phyloP scores from a whole-genome alignment of 1,140 invertebrate species.

The Zaprionus nigranus region DNA sequence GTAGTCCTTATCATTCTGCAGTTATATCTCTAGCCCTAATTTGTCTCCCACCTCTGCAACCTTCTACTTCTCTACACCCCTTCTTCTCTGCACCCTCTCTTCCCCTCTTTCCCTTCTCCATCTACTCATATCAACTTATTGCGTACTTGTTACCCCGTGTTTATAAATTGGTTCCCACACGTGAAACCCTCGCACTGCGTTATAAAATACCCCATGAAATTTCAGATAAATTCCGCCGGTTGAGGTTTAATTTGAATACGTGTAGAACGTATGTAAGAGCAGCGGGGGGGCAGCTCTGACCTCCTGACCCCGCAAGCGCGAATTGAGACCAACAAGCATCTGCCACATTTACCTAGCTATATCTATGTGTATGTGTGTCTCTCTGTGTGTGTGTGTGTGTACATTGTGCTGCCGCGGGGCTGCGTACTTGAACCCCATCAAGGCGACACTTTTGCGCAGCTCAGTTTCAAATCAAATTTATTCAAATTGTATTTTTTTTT shows the following conservation, averaged over 20 bases:
- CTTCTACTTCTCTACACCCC: neutral
- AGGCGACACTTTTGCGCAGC: constrained; percentile 68
- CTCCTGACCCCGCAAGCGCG: constrained; percentile 37
- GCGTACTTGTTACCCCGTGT: neutral
- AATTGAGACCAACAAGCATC: constrained; percentile 20
- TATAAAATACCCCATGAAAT: constrained; percentile 58
- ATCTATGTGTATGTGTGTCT: neutral
- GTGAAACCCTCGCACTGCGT: constrained; percentile 13
- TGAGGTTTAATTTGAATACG: constrained; percentile 63
- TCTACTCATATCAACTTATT: neutral
- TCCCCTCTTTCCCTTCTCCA: no score
- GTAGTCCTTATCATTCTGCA: no score
- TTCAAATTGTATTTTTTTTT: constrained; percentile 55
- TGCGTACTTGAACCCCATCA: constrained; percentile 26
- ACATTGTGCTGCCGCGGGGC: neutral
- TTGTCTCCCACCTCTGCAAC: no score
- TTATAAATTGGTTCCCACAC: constrained; percentile 3
- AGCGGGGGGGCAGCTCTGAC: constrained; percentile 10
- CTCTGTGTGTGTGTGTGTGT: neutral
- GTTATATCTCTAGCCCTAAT: no score
- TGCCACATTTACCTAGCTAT: neutral
- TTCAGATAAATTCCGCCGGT: constrained; percentile 71
- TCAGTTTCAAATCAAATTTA: constrained; percentile 63
- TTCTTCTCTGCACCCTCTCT: no score
- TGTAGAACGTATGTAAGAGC: neutral